These are phyloP conservation scores for Palythoa heliodiscus DNA, from an alignment of 92 coral and sea anemone genomes.

Conservation along the genomic window DNA sequence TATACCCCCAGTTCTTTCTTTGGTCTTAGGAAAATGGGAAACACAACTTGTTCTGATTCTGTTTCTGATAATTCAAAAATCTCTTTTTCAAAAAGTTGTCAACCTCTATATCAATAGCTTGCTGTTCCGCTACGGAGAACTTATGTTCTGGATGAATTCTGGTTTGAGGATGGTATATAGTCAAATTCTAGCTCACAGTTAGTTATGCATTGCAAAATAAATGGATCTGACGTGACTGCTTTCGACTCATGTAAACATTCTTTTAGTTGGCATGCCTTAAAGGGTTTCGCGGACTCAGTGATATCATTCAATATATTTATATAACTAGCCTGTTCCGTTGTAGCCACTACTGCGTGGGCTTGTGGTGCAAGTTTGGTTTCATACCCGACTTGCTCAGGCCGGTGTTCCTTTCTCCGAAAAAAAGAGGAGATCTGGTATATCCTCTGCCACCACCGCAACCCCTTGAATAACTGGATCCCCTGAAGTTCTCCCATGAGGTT, in stretches of 20 bases:
- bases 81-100: conserved; percentile 37
- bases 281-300: conserved; percentile 37
- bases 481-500: conserved; percentile 43
- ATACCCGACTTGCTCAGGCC: background rate
- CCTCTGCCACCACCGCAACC: conserved; percentile 36
- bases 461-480: conserved; percentile 17
- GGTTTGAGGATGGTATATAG: conserved; percentile 22
- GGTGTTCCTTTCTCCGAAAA: conserved; percentile 52
- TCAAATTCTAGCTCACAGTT: conserved; percentile 57
- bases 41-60: conserved; percentile 27
- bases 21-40: conserved; percentile 59
- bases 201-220: conserved; percentile 43
- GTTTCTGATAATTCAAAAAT: conserved; percentile 39
- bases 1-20: conserved; percentile 61
- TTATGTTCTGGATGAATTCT: conserved; percentile 28
- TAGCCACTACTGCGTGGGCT: conserved; percentile 2
- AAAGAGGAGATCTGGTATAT: conserved; percentile 13
- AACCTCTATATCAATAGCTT: conserved; percentile 52
- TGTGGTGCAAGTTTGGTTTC: background rate
- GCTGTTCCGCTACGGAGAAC: conserved; percentile 51
- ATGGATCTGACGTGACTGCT: conserved; percentile 57
- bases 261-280: conserved; percentile 46
- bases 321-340: conserved; percentile 47
- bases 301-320: conserved; percentile 18
- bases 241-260: conserved; percentile 40